A percentile compares a stretch with the other conserved stretches of the same genome.
Conservation (phyloP, 2,113 vertebrate genomes). For the Clarias macrocephalus region DNA sequence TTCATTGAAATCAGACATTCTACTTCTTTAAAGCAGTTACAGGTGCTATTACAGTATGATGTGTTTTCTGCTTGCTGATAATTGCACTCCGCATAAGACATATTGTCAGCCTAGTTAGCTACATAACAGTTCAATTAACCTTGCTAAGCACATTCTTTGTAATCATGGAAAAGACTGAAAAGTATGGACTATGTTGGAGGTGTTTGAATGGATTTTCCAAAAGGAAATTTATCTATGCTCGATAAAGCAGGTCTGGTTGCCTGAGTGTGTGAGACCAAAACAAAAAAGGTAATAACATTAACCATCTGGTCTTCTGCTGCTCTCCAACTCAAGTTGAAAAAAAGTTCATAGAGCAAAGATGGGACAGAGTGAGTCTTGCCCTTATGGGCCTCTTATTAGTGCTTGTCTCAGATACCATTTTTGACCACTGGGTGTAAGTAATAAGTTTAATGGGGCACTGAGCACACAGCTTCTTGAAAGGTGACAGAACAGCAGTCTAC, state of each 20-base stretch:
- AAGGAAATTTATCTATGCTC: not conserved
- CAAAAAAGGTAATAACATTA: not conserved
- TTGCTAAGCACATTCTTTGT: not conserved
- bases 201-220: not conserved
- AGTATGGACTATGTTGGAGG: not conserved
- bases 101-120: not conserved
- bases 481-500: not conserved
- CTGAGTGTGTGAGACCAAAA: not conserved
- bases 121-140: not conserved
- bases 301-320: not conserved
- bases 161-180: not conserved
- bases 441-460: not conserved
- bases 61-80: not conserved
- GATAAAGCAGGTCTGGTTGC: not conserved
- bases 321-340: not conserved
- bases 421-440: not conserved
- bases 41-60: too few relatives aligned
- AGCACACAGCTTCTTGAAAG: not conserved
- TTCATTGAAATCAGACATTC: not conserved
- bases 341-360: not conserved
- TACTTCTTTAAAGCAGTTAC: not conserved
- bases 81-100: not conserved
- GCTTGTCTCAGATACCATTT: not conserved
- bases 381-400: not conserved
- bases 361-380: not conserved